Conservation (phyloP, 2,888 invertebrate genomes). For the Lycophotia porphyrea region DNA sequence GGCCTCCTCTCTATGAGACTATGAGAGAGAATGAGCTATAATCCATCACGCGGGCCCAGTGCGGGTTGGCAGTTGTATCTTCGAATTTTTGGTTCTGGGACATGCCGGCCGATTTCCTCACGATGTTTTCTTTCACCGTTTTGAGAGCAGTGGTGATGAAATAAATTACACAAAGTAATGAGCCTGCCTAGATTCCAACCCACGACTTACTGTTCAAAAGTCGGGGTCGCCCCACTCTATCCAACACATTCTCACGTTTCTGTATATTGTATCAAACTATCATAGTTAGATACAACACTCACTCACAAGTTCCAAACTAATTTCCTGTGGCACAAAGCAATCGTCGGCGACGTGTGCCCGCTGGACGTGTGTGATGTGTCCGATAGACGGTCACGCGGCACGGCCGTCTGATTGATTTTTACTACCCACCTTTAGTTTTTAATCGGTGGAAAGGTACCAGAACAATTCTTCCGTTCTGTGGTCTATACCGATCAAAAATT, state of each 20-base stretch:
- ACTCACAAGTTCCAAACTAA: constrained; percentile 84
- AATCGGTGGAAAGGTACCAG: constrained; percentile 46
- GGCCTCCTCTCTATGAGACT: too few relatives aligned
- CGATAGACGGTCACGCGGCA: constrained; percentile 76
- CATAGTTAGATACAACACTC: constrained; percentile 67
- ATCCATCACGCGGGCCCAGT: too few relatives aligned
- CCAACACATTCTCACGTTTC: constrained; percentile 7
- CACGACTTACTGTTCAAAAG: too few relatives aligned
- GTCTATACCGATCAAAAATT: constrained; percentile 36
- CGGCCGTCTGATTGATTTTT: constrained; percentile 78
- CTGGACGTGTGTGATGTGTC: constrained; percentile 20
- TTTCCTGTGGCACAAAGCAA: constrained; percentile 88
- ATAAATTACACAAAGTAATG: too few relatives aligned
- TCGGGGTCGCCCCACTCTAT: too few relatives aligned
- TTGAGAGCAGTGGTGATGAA: too few relatives aligned
- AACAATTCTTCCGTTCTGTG: constrained; percentile 18
- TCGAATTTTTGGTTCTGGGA: too few relatives aligned
- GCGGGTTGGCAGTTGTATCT: too few relatives aligned
- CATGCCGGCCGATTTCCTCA: too few relatives aligned
- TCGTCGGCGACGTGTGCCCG: constrained; percentile 77
- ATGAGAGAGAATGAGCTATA: too few relatives aligned
- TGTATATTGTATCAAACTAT: not conserved
- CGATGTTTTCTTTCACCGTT: too few relatives aligned
- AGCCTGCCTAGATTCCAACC: too few relatives aligned
- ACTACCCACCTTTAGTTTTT: constrained; percentile 54